Percentiles rank a stretch among this genome's conserved stretches.
Conservation (phyloP, 2,797 vertebrate genomes). For the Gymnothorax reevesii region DNA sequence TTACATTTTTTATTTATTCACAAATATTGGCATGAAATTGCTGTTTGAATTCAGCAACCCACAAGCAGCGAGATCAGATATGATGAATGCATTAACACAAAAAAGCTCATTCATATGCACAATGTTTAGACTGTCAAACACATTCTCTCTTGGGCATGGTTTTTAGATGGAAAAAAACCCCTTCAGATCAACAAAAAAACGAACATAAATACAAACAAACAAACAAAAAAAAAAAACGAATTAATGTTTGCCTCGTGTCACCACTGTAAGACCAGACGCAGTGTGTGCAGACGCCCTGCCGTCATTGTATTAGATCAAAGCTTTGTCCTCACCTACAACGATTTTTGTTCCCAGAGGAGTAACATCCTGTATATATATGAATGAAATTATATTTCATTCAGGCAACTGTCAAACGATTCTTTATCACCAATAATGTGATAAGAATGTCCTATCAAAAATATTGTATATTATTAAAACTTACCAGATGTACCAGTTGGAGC, state of each 20-base stretch:
- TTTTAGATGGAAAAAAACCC: neutral
- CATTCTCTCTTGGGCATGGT: neutral
- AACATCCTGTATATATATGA: too few species aligned
- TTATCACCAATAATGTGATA: too few species aligned
- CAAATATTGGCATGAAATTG: neutral
- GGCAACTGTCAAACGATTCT: too few species aligned
- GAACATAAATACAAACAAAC: neutral
- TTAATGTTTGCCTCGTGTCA: neutral
- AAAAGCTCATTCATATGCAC: neutral
- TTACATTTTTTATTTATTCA: neutral
- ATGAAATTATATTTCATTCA: too few species aligned
- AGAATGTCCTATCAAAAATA: too few species aligned
- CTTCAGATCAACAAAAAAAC: neutral
- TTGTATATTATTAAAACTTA: too few species aligned
- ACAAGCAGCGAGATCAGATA: neutral
- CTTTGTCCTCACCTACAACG: conserved; percentile 27
- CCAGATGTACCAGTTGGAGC: too few species aligned
- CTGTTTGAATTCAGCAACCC: neutral
- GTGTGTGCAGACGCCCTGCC: conserved; percentile 30
- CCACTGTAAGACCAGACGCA: conserved; percentile 8
- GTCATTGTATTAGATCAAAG: conserved; percentile 47
- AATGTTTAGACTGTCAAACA: neutral
- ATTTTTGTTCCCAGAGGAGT: conserved; percentile 13
- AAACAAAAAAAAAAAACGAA: neutral
- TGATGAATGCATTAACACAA: neutral